Evolutionary conservation across 2,888 invertebrate species (phyloP).

Genomic region (Diplazon laetatorius): DNA sequence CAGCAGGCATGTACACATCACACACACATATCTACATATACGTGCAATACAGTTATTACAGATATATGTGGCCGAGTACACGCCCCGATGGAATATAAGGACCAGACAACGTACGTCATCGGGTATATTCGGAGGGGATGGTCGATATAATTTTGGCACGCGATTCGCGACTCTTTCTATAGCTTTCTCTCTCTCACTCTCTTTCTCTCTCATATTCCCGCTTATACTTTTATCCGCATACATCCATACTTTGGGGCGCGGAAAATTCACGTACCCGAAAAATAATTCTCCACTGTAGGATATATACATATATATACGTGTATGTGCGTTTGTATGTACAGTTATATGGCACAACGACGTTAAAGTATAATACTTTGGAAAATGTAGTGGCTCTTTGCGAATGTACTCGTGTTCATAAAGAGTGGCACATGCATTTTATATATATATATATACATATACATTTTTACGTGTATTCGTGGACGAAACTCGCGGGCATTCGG

Average conservation of each 20-base stretch:
- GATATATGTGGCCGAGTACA: constrained; percentile 36
- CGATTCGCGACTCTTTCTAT: constrained; percentile 73
- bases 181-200: constrained; percentile 61
- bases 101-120: constrained; percentile 73
- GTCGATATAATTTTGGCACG: constrained; percentile 80
- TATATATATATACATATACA: constrained; percentile 18
- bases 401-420: constrained; percentile 65
- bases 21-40: not conserved
- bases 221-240: constrained; percentile 52
- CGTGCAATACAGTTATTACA: not conserved
- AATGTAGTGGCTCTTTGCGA: constrained; percentile 62
- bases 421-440: constrained; percentile 46
- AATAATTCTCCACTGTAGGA: constrained; percentile 30
- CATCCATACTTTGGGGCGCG: constrained; percentile 47
- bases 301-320: constrained; percentile 33
- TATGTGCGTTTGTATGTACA: constrained; percentile 14
- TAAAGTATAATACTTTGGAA: constrained; percentile 60
- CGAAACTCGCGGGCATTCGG: constrained; percentile 67
- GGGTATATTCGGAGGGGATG: constrained; percentile 72
- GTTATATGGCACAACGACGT: constrained; percentile 22
- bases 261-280: constrained; percentile 29
- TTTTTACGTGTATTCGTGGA: constrained; percentile 47
- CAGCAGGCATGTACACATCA: not conserved
- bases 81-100: constrained; percentile 70
- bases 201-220: constrained; percentile 29